A percentile compares a stretch with the other conserved stretches of the same genome.
These are phyloP conservation scores for Heliconius melpomene DNA, from an alignment of 1,140 invertebrate species.

Conservation along the genomic window DNA sequence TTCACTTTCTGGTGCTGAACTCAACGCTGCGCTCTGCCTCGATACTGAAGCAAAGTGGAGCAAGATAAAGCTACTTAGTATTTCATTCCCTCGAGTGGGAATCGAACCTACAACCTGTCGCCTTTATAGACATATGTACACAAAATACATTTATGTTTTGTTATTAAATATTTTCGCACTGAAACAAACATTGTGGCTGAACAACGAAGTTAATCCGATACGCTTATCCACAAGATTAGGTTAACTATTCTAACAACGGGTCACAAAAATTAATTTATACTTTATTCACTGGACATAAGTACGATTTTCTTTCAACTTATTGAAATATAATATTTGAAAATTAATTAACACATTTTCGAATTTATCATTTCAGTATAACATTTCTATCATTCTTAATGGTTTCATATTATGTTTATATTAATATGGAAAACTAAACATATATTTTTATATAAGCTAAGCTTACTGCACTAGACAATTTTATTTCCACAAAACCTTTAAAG, in stretches of 20 bases:
- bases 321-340: not conserved
- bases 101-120: too few relatives aligned
- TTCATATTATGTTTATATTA: not conserved
- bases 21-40: too few relatives aligned
- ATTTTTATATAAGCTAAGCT: not conserved
- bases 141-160: not conserved
- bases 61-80: too few relatives aligned
- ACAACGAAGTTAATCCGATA: slow-evolving; percentile 10
- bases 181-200: not conserved
- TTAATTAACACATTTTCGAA: not conserved
- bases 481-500: not conserved
- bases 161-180: not conserved
- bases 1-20: too few relatives aligned
- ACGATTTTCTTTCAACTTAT: not conserved
- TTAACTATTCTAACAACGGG: not conserved
- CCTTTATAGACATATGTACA: too few relatives aligned
- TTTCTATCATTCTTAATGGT: too few relatives aligned
- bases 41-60: too few relatives aligned
- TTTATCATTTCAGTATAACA: too few relatives aligned
- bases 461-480: not conserved
- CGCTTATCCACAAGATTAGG: slow-evolving; percentile 8
- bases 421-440: not conserved
- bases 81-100: too few relatives aligned
- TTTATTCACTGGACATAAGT: not conserved
- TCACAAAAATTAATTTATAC: not conserved